Evolutionary conservation across 2,888 invertebrate species (phyloP).

Genomic region (Myopa tessellatipennis): DNA sequence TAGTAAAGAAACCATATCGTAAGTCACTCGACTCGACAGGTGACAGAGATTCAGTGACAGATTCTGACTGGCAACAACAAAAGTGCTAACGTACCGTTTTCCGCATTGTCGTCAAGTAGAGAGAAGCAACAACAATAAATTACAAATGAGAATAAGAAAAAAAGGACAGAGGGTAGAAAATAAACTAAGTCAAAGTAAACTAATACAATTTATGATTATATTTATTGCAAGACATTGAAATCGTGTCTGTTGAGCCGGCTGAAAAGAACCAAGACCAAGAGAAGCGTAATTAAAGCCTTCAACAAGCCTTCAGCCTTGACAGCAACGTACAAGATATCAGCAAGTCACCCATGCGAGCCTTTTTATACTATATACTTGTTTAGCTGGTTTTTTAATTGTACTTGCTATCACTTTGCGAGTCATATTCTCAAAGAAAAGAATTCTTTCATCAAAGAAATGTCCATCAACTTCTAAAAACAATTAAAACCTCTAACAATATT

Average conservation of each 20-base stretch:
- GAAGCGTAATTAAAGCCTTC: neutral
- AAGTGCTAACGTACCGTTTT: conserved; percentile 12
- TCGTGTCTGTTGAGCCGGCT: neutral
- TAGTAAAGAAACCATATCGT: neutral
- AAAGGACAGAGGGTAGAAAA: neutral
- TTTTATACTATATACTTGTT: too few relatives aligned
- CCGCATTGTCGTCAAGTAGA: conserved; percentile 33
- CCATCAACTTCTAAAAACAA: too few relatives aligned
- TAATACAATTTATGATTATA: conserved; percentile 10
- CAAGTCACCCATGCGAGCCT: neutral
- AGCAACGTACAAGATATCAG: neutral
- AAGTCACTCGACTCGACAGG: neutral
- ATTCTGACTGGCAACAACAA: conserved; percentile 6
- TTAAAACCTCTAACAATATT: too few relatives aligned
- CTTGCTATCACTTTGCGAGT: too few relatives aligned
- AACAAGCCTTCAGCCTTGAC: too few relatives aligned
- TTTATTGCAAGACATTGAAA: neutral
- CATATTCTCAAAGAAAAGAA: too few relatives aligned
- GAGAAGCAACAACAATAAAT: neutral
- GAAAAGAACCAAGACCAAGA: neutral
- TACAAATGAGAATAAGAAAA: neutral
- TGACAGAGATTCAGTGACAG: conserved; percentile 4
- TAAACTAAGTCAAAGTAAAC: neutral
- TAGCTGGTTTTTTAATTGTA: too few relatives aligned
- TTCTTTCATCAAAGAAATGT: too few relatives aligned